These are phyloP conservation scores for Meleagris gallopavo DNA, from an alignment of 2,113 vertebrate species.

Conservation along the genomic window DNA sequence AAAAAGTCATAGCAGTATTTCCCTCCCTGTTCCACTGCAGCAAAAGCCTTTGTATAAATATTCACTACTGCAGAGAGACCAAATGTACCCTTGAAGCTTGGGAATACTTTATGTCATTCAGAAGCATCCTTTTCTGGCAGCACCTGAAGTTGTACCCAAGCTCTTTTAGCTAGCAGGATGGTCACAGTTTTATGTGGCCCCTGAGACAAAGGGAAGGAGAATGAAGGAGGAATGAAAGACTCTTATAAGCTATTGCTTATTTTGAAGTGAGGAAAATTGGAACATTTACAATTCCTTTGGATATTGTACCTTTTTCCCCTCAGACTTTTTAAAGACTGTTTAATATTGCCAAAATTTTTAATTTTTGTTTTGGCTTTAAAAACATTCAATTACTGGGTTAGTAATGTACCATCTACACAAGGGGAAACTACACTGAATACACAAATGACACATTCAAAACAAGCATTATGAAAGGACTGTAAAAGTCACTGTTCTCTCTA, in stretches of 20 bases:
- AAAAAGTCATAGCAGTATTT: background rate
- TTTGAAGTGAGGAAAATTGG: background rate
- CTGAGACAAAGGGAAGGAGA: background rate
- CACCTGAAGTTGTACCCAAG: background rate
- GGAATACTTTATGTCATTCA: conserved; percentile 29
- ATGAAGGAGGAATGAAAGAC: background rate
- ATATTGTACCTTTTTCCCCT: background rate
- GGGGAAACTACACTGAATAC: background rate
- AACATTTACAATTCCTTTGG: background rate
- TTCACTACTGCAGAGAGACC: background rate
- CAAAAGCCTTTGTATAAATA: conserved; percentile 16
- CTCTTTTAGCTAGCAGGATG: background rate
- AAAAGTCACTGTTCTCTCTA: background rate
- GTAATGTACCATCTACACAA: background rate
- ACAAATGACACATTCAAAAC: background rate
- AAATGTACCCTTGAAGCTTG: background rate
- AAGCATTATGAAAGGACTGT: background rate
- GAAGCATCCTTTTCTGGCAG: conserved; percentile 11
- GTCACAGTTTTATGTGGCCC: background rate
- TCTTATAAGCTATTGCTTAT: background rate
- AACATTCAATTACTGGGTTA: background rate
- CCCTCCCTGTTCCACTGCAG: background rate
- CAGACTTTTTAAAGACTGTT: background rate
- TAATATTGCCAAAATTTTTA: background rate
- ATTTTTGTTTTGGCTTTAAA: background rate